phyloP scores from a whole-genome alignment of 2,797 vertebrate genomes.

The Mallotus villosus region DNA sequence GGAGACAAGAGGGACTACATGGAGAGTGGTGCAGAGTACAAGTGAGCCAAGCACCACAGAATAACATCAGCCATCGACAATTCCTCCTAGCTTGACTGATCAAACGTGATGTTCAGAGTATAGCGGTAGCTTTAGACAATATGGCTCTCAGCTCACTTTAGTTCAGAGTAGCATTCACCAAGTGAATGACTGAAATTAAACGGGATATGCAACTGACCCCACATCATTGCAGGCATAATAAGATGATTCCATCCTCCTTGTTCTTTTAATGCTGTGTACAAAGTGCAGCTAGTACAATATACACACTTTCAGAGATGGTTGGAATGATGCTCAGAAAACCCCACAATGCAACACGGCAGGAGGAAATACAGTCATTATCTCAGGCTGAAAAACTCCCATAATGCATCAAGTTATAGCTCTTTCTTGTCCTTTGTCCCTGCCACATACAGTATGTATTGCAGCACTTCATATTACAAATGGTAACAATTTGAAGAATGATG shows the following conservation, averaged over 20 bases:
- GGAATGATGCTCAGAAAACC: background rate
- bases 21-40: background rate
- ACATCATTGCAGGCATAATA: no score
- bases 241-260: no score
- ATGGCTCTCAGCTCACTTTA: no score
- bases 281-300: background rate
- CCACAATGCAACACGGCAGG: background rate
- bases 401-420: no score
- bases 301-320: background rate
- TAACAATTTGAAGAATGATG: constrained; percentile 41
- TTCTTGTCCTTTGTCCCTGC: background rate
- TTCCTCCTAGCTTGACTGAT: background rate
- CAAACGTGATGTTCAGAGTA: background rate
- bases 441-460: constrained; percentile 20
- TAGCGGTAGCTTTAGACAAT: no score
- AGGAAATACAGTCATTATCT: no score
- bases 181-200: background rate
- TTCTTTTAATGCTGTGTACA: background rate
- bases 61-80: background rate
- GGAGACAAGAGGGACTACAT: constrained; percentile 39
- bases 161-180: no score
- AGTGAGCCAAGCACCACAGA: background rate
- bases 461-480: constrained; percentile 52
- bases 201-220: background rate
- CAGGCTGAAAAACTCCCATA: background rate